Conservation (phyloP, 30 jellyfish, hydroid and myxozoan species). For the Cassiopea xamachana region DNA sequence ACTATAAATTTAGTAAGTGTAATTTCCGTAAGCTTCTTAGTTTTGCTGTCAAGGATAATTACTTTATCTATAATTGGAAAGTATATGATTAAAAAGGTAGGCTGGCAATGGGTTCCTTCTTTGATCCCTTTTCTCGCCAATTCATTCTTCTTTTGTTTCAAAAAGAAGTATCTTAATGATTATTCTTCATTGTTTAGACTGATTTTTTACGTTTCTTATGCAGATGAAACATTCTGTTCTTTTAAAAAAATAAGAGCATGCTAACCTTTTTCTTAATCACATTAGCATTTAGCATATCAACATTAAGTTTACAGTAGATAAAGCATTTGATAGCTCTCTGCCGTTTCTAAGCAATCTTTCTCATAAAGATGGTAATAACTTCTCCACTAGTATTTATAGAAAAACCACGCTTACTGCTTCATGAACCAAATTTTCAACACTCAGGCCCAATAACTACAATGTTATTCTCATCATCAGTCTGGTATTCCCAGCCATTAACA, state of each 20-base stretch:
- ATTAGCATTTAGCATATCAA: conserved; percentile 1
- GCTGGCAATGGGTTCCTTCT: conserved; percentile 34
- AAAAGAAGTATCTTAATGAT: background rate
- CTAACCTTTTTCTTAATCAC: background rate
- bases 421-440: background rate
- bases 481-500: background rate
- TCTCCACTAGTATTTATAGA: conserved; percentile 12
- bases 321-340: background rate
- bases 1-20: conserved; percentile 1
- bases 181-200: background rate
- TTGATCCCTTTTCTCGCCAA: conserved; percentile 22
- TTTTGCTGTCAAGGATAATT: conserved; percentile 31
- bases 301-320: conserved; percentile 5
- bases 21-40: conserved; percentile 18
- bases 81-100: conserved; percentile 23
- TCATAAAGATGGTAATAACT: background rate
- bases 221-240: conserved; percentile 8
- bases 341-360: background rate
- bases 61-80: conserved; percentile 16
- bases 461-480: background rate
- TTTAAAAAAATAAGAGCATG: background rate
- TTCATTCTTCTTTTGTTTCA: background rate
- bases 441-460: background rate
- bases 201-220: background rate
- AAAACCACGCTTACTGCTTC: background rate